Base-by-base conservation (phyloP, 2,113 vertebrate genomes). In the Ceyx cyanopectus region DNA sequence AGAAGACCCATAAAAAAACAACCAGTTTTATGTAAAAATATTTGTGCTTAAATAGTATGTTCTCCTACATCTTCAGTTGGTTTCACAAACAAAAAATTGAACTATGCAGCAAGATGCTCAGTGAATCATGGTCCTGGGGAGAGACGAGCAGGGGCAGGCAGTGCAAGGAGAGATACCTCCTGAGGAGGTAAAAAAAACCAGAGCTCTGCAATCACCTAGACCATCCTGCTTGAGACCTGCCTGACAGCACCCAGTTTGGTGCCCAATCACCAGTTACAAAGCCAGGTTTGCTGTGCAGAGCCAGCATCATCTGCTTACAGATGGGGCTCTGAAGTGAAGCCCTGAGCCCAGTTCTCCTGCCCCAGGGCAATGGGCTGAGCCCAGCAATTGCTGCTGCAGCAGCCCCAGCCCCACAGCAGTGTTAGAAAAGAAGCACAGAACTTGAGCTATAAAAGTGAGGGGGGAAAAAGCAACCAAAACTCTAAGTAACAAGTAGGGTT, bases 11-110 rank as follows among this genome's bases (percentile, higher is more conserved):
- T 9, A 17, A 9, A 32, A 76, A 65, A 1, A 50, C 17, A 46
- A 46, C 43, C 6, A 1, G 3, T 21, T 41, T 6, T 6, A 30
- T 1, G 5, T 3, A 12, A n/a, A 51, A 61, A 20, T 13, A 19
- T 18, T 3, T 15, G 26, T 0, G 1, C 58, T 30, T 10, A 2
- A 14, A 18, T 8, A 21, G 23, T 1, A 1, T 14, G 0, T 23
- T 1, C 51, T 26, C 50, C 58, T 6, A 0, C n/a, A 7, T 1
- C 73, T 20, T 41, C 75, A 2, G 22, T 0, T 14, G 79, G 58
- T 15, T 30, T 70, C 77, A 48, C 40, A 37, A 18, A 6, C 29
- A 51, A 51, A 6, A 6, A 45, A 37, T 22, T 16, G 65, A 73
- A 18, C 61, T 4, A n/a, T 0, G 1, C 26, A 24, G 18, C 1